Evolutionary conservation across 2,888 invertebrate species (phyloP).

Genomic region (Sialis lutaria): DNA sequence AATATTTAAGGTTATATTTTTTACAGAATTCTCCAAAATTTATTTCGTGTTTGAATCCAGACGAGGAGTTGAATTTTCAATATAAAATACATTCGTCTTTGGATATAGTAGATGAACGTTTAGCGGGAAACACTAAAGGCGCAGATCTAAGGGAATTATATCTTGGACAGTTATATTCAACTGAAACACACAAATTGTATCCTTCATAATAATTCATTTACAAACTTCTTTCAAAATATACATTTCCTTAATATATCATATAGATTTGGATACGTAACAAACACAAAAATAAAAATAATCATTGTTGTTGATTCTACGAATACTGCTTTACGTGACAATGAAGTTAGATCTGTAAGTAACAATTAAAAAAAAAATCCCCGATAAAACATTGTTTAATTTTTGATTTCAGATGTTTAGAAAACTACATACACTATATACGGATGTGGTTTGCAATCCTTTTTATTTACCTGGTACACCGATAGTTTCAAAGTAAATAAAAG

Average conservation of each 20-base stretch:
- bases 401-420: conserved; percentile 61
- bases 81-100: conserved; percentile 86
- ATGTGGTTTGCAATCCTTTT: conserved; percentile 93
- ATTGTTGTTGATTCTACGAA: conserved; percentile 84
- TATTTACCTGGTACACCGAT: conserved; percentile 85
- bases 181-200: conserved; percentile 94
- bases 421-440: conserved; percentile 81
- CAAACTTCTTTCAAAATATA: conserved; percentile 3
- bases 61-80: conserved; percentile 75
- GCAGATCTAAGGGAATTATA: conserved; percentile 79
- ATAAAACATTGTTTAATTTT: neutral
- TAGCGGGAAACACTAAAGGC: conserved; percentile 39
- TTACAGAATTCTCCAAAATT: conserved; percentile 84
- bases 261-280: conserved; percentile 93
- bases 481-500: conserved; percentile 55
- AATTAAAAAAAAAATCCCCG: neutral
- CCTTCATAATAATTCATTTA: conserved; percentile 19
- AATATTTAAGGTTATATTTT: conserved; percentile 3
- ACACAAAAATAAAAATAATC: conserved; percentile 87
- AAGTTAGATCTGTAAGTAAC: conserved; percentile 66
- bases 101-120: conserved; percentile 79
- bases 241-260: conserved; percentile 4
- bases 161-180: conserved; percentile 77
- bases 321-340: conserved; percentile 76
- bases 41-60: conserved; percentile 56